Percentiles rank a stretch among this genome's conserved stretches.
These are phyloP conservation scores for Dolichopus griseipennis DNA, from an alignment of 2,888 invertebrate species.

Conservation along the genomic window DNA sequence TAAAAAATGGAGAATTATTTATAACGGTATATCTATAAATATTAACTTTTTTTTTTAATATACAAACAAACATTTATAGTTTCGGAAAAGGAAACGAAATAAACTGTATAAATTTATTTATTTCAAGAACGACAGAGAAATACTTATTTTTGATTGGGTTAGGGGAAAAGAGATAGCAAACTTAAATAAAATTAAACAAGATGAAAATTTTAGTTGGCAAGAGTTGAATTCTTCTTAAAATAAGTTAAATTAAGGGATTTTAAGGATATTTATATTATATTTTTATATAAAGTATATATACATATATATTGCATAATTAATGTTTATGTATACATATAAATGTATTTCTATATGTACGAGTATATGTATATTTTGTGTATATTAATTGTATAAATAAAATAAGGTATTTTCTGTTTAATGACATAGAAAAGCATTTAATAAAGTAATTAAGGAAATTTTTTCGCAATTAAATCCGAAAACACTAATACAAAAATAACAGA, in stretches of 20 bases:
- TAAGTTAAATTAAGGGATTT: not conserved
- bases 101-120: not conserved
- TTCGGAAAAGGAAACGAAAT: not conserved
- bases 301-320: no score
- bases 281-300: no score
- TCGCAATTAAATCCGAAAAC: not conserved
- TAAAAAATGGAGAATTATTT: conserved; percentile 4
- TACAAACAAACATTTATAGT: no score
- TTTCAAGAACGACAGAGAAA: not conserved
- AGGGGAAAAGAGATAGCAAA: not conserved
- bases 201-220: not conserved
- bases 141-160: not conserved
- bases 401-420: not conserved
- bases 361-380: not conserved
- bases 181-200: not conserved
- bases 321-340: no score
- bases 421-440: conserved; percentile 1
- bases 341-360: no score
- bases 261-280: not conserved
- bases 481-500: not conserved
- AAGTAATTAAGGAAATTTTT: conserved; percentile 3
- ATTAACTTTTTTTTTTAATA: not conserved
- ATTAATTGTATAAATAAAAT: not conserved
- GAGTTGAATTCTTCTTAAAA: no score
- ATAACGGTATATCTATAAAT: not conserved